Evolutionary conservation across 92 coral and sea anemone species (phyloP).

Genomic region (Siderastrea siderea): DNA sequence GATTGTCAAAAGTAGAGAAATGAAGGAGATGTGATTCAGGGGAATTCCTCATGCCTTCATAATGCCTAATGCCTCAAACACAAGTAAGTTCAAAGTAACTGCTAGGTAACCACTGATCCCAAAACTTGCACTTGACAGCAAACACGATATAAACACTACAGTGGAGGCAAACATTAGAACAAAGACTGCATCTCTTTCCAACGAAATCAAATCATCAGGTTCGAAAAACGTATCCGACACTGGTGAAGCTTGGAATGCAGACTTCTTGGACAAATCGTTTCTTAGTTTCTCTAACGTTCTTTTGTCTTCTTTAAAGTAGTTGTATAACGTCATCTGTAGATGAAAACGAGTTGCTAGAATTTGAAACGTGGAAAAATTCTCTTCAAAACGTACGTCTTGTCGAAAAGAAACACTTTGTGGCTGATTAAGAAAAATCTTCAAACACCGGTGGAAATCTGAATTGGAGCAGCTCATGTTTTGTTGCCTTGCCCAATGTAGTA

Average conservation of each 20-base stretch:
- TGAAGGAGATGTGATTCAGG: slow-evolving; percentile 43
- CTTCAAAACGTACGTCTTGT: slow-evolving; percentile 32
- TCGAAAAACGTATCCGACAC: slow-evolving; percentile 14
- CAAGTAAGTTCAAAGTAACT: slow-evolving; percentile 15
- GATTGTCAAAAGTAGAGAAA: slow-evolving; percentile 8
- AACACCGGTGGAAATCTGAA: slow-evolving; percentile 15
- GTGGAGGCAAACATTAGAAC: not conserved
- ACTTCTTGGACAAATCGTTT: not conserved
- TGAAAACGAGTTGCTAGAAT: slow-evolving; percentile 58
- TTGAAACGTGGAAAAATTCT: not conserved
- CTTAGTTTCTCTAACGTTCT: slow-evolving; percentile 9
- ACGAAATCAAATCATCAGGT: slow-evolving; percentile 29
- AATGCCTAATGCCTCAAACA: slow-evolving; percentile 34
- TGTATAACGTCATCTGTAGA: not conserved
- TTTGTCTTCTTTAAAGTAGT: not conserved
- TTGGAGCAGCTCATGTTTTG: slow-evolving; percentile 44
- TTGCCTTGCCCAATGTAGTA: slow-evolving; percentile 41
- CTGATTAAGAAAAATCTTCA: slow-evolving; percentile 34
- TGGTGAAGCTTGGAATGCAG: not conserved
- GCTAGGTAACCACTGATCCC: slow-evolving; percentile 3
- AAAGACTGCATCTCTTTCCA: slow-evolving; percentile 2
- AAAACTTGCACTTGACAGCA: slow-evolving; percentile 22
- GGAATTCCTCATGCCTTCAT: slow-evolving; percentile 7
- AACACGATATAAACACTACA: not conserved
- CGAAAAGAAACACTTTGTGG: not conserved